Evolutionary conservation across 2,113 vertebrate genomes (phyloP).

Genomic region (Heterochromis multidens): DNA sequence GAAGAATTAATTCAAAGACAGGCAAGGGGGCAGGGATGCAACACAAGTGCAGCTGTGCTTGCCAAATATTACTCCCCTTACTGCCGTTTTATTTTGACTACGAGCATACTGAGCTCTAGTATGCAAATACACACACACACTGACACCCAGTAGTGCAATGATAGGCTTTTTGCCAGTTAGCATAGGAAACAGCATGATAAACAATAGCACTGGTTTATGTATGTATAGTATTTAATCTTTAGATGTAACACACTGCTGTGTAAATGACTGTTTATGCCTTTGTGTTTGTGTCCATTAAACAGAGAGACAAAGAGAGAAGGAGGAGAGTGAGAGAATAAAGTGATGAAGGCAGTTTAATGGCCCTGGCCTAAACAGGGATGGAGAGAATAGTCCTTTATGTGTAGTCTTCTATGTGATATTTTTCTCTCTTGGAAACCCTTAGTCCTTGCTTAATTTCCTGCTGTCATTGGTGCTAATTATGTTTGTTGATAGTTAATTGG

Average conservation of each 20-base stretch:
- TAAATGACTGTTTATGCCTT: conserved; percentile 11
- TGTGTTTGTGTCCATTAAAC: background rate
- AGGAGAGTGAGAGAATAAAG: background rate
- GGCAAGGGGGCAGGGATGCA: conserved; percentile 1
- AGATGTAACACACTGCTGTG: background rate
- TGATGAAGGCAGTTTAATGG: conserved; percentile 5
- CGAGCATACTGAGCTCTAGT: background rate
- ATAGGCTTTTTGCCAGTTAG: background rate
- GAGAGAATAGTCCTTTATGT: conserved; percentile 11
- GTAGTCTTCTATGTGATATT: background rate
- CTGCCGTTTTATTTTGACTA: conserved; percentile 1
- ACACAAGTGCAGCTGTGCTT: background rate
- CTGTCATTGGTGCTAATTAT: conserved; percentile 1
- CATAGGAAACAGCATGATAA: background rate
- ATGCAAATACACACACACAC: background rate
- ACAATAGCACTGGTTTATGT: background rate
- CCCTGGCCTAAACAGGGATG: background rate
- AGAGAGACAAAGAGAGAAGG: background rate
- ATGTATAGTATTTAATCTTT: background rate
- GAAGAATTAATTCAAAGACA: conserved; percentile 35
- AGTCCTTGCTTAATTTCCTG: conserved; percentile 23
- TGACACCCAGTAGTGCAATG: background rate
- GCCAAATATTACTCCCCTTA: conserved; percentile 22
- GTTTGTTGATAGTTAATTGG: conserved; percentile 38
- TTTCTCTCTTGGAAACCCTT: conserved; percentile 6